These are phyloP conservation scores for Lepas anatifera DNA, from an alignment of 2,888 invertebrate genomes.

Conservation along the genomic window DNA sequence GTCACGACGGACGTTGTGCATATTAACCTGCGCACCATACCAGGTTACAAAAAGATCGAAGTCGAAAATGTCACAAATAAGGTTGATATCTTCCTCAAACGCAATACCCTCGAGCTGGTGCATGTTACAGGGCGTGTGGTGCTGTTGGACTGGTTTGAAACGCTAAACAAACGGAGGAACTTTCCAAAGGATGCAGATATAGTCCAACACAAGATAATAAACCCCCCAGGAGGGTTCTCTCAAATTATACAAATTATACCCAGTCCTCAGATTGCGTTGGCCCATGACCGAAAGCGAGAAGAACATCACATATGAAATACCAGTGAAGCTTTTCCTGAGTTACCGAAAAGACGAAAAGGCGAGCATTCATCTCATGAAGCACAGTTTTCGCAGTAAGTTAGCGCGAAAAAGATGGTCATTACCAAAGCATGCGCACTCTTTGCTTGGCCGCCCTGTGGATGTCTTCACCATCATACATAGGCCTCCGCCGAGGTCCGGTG, in stretches of 20 bases:
- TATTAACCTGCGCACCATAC: not conserved
- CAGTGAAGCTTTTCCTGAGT: not conserved
- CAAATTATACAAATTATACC: not conserved
- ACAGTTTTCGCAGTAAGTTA: not conserved
- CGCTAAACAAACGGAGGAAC: not conserved
- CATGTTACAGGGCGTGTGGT: not conserved
- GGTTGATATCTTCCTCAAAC: not conserved
- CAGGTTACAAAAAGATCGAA: not conserved
- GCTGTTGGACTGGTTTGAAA: not conserved
- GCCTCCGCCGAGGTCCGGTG: not conserved
- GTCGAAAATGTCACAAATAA: not conserved
- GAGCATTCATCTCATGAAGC: not conserved
- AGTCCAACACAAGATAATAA: not conserved
- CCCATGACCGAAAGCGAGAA: not conserved
- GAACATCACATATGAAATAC: not conserved
- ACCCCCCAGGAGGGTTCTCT: not conserved
- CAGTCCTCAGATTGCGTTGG: not conserved
- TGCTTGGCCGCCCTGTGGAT: not conserved
- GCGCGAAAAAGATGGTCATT: not conserved
- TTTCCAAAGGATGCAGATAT: not conserved
- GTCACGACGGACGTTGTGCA: constrained; percentile 2
- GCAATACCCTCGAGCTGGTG: not conserved
- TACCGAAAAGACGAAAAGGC: not conserved
- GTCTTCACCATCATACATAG: not conserved
- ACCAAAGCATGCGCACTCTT: not conserved